These are phyloP conservation scores for Heliocidaris erythrogramma DNA, from an alignment of 35 echinoderm and acorn worm species.

Conservation along the genomic window DNA sequence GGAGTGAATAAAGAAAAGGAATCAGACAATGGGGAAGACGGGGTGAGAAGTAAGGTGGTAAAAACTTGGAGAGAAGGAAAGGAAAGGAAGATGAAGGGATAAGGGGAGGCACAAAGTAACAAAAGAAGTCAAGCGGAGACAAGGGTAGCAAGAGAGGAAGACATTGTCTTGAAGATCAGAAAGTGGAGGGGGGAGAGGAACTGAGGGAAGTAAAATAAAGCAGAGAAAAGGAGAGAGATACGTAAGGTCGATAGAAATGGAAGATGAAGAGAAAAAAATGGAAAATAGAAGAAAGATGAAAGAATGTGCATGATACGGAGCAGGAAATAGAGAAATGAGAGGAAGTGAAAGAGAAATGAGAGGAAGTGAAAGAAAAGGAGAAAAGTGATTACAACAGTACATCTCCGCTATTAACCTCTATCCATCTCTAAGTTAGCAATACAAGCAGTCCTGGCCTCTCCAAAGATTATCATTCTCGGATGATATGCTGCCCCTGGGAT, in stretches of 20 bases:
- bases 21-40: background rate
- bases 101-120: no score
- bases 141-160: background rate
- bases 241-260: background rate
- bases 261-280: background rate
- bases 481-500: background rate
- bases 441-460: background rate
- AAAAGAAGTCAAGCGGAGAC: no score
- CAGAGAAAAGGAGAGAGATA: no score
- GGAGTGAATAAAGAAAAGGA: no score
- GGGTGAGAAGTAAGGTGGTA: no score
- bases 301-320: no score
- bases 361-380: background rate
- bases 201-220: background rate
- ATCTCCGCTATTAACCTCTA: background rate
- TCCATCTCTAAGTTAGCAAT: background rate
- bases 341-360: background rate
- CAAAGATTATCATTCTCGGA: background rate
- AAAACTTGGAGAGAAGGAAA: no score
- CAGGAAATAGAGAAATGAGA: no score
- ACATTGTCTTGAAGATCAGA: no score
- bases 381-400: background rate
- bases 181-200: no score
- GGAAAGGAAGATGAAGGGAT: no score
- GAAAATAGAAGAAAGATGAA: background rate